Evolutionary conservation across 2,797 vertebrate genomes (phyloP).

Genomic region (Vespertilio murinus): DNA sequence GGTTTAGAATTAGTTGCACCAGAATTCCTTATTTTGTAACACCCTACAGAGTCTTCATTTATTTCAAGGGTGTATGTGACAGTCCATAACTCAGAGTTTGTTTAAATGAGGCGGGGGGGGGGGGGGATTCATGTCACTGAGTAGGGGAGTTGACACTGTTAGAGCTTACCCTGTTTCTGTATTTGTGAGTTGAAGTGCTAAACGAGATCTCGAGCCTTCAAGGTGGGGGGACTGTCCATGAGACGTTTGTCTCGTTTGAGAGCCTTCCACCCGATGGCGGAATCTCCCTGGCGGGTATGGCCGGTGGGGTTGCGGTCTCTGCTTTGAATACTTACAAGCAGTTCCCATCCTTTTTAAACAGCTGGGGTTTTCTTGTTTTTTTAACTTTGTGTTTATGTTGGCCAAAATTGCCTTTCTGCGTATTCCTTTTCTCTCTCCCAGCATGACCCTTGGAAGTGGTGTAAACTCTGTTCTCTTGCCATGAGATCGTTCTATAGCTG

Average conservation of each 20-base stretch:
- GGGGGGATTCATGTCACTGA: background rate
- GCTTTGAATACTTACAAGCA: background rate
- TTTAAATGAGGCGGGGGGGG: background rate
- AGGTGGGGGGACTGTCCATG: background rate
- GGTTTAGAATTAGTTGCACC: background rate
- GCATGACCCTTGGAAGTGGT: background rate
- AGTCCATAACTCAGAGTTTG: background rate
- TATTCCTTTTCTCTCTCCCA: background rate
- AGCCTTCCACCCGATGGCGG: background rate
- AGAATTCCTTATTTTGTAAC: background rate
- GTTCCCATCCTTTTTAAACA: background rate
- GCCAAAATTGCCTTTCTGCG: background rate
- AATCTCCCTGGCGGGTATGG: background rate
- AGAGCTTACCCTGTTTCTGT: background rate
- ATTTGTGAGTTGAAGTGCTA: background rate
- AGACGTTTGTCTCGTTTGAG: background rate
- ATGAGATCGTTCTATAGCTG: background rate
- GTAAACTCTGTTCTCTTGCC: background rate
- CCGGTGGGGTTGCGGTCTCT: background rate
- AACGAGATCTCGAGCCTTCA: background rate
- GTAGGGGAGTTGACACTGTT: background rate
- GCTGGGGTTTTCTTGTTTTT: background rate
- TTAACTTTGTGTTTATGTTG: background rate
- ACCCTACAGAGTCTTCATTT: background rate
- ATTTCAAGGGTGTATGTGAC: constrained; percentile 23